Conservation (phyloP, 2,888 invertebrate species). For the Scelioninae gen. 1 region DNA sequence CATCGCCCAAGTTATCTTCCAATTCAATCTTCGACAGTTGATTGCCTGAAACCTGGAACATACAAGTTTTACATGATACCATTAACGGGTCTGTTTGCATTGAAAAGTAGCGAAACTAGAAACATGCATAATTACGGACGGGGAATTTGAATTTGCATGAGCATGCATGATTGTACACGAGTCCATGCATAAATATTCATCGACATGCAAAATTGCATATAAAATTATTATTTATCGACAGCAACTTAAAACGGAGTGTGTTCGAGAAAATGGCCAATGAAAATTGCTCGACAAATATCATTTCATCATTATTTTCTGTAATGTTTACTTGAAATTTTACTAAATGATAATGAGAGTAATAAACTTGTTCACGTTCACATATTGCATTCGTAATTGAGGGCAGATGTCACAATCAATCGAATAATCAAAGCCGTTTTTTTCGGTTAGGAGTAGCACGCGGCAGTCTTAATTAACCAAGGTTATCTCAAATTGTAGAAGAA, state of each 20-base stretch:
- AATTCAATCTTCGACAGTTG: slow-evolving; percentile 22
- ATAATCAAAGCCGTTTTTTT: slow-evolving; percentile 42
- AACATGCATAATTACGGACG: slow-evolving; percentile 36
- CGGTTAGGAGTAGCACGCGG: slow-evolving; percentile 4
- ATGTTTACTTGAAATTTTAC: not conserved
- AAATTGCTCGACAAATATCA: not conserved
- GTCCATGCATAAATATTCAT: slow-evolving; percentile 46
- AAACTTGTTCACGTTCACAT: slow-evolving; percentile 20
- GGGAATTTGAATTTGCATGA: slow-evolving; percentile 41
- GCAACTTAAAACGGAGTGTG: not conserved
- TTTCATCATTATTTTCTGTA: not conserved
- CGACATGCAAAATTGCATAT: not conserved
- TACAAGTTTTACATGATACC: slow-evolving; percentile 31
- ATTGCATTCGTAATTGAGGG: slow-evolving; percentile 20
- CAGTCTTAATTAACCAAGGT: slow-evolving; percentile 36
- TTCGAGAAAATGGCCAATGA: not conserved
- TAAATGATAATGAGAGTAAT: slow-evolving; percentile 1
- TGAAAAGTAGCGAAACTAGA: slow-evolving; percentile 52
- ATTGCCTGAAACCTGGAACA: slow-evolving; percentile 37
- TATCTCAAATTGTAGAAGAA: slow-evolving; percentile 47
- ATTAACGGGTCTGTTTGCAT: slow-evolving; percentile 47
- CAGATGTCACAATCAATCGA: slow-evolving; percentile 37
- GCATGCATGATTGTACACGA: slow-evolving; percentile 48
- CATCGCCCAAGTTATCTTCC: slow-evolving; percentile 6
- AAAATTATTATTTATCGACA: slow-evolving; percentile 14